Percentiles rank a stretch among this genome's conserved stretches.
These are phyloP conservation scores for Globodera rostochiensis DNA, from an alignment of 1,140 invertebrate species.

Conservation along the genomic window DNA sequence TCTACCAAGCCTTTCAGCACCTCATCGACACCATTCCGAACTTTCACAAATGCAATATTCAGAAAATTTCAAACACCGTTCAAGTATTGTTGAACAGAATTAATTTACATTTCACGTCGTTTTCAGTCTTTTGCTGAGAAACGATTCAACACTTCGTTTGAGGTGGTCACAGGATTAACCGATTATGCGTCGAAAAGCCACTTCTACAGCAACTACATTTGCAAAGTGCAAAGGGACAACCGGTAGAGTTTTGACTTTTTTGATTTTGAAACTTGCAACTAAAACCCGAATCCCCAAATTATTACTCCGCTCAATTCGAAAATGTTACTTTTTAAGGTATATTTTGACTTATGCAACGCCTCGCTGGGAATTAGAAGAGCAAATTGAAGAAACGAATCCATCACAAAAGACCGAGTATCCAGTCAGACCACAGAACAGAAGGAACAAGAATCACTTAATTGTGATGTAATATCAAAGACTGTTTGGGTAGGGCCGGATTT, in stretches of 20 bases:
- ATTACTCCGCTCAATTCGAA: neutral
- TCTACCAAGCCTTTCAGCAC: constrained; percentile 30
- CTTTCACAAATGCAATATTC: constrained; percentile 40
- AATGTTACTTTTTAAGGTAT: constrained; percentile 11
- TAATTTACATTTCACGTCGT: neutral
- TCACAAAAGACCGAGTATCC: too few relatives aligned
- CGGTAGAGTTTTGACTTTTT: constrained; percentile 8
- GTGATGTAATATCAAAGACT: neutral
- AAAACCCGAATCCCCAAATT: neutral
- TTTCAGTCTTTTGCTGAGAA: constrained; percentile 33
- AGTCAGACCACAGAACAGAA: neutral
- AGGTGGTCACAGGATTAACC: constrained; percentile 35
- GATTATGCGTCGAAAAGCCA: constrained; percentile 47
- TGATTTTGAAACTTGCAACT: too few relatives aligned
- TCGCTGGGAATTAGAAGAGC: constrained; percentile 10
- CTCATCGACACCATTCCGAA: constrained; percentile 1
- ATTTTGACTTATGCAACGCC: constrained; percentile 43
- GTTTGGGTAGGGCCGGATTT: neutral
- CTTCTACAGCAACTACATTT: constrained; percentile 46
- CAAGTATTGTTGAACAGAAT: constrained; percentile 17
- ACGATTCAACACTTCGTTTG: constrained; percentile 45
- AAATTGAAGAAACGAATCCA: neutral
- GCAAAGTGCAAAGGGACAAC: constrained; percentile 39
- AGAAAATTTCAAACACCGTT: constrained; percentile 34
- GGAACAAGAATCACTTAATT: neutral